Percentiles rank a stretch among this genome's conserved stretches.
phyloP scores from a whole-genome alignment of 1,140 invertebrate species.

The Gryon sp. region DNA sequence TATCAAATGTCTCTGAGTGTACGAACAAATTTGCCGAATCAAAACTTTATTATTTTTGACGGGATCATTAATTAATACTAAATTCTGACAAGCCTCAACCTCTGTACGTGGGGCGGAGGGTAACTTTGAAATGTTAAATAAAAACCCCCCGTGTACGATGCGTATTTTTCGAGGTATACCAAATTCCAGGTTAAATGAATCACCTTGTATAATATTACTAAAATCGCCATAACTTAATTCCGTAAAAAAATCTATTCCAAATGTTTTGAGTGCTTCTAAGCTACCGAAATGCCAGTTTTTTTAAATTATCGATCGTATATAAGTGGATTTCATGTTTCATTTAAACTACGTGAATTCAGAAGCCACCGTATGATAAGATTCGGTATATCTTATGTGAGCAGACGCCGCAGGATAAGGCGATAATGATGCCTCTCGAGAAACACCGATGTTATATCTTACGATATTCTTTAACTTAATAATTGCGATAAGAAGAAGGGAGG shows the following conservation, averaged over 20 bases:
- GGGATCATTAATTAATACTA: too few relatives aligned
- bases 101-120: too few relatives aligned
- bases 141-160: too few relatives aligned
- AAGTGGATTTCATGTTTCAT: conserved; percentile 37
- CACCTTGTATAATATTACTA: too few relatives aligned
- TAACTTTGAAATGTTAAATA: too few relatives aligned
- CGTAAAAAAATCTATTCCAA: not conserved
- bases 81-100: too few relatives aligned
- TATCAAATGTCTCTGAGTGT: too few relatives aligned
- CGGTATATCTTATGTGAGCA: conserved; percentile 32
- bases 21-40: too few relatives aligned
- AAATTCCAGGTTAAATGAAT: not conserved
- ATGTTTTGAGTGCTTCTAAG: conserved; percentile 10
- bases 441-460: conserved; percentile 28
- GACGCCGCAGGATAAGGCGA: conserved; percentile 41
- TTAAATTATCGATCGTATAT: conserved; percentile 34
- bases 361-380: conserved; percentile 29
- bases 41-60: too few relatives aligned
- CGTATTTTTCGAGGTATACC: not conserved
- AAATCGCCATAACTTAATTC: too few relatives aligned
- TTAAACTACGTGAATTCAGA: conserved; percentile 31
- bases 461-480: conserved; percentile 62
- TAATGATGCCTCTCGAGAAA: conserved; percentile 31
- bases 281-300: conserved; percentile 23
- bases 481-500: conserved; percentile 56